Conservation (phyloP, 2,888 invertebrate genomes). For the Chymomyza procnemis region DNA sequence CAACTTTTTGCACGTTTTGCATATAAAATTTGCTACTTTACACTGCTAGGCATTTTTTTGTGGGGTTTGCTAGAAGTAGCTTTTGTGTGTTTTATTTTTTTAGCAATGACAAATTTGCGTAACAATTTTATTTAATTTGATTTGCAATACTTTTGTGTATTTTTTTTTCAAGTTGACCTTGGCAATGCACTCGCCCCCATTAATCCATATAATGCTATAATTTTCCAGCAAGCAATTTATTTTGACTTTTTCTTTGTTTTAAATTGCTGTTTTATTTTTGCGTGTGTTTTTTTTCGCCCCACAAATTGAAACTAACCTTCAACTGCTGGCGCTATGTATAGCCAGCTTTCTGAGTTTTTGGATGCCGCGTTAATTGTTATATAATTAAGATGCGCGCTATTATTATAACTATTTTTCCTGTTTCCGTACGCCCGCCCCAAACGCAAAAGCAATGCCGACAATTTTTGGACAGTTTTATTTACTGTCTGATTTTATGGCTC, state of each 20-base stretch:
- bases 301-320: constrained; percentile 16
- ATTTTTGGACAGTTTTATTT: constrained; percentile 37
- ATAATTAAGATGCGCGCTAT: constrained; percentile 69
- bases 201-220: background rate
- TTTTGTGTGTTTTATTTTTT: background rate
- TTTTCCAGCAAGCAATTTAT: constrained; percentile 42
- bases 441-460: background rate
- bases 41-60: no score
- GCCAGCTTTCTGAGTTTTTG: background rate
- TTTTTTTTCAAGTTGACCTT: background rate
- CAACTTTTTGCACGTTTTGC: background rate
- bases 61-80: background rate
- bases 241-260: constrained; percentile 63
- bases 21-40: no score
- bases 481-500: constrained; percentile 66
- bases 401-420: constrained; percentile 61
- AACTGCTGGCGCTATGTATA: constrained; percentile 3
- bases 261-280: constrained; percentile 16
- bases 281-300: no score
- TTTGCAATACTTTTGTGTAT: background rate
- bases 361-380: constrained; percentile 58
- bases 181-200: background rate
- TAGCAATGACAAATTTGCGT: background rate
- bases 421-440: constrained; percentile 1
- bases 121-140: background rate